These are phyloP conservation scores for Laspeyria flexula DNA, from an alignment of 2,888 invertebrate genomes.

Conservation along the genomic window DNA sequence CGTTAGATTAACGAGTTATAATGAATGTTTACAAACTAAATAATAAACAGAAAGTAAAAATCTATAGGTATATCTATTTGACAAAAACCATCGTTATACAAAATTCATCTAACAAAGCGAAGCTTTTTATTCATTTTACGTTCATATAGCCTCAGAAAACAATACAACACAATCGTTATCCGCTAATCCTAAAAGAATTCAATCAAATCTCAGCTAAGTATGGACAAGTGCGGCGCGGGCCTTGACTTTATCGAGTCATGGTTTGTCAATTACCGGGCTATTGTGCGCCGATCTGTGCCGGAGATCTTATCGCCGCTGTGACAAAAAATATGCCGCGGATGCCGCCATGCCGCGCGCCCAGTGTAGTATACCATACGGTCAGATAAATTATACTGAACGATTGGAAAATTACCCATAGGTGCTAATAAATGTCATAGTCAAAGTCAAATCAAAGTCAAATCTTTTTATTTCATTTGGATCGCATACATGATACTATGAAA, in stretches of 20 bases:
- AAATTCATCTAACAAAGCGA: no score
- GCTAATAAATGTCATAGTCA: not conserved
- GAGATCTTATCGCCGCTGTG: slow-evolving; percentile 70
- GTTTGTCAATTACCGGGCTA: slow-evolving; percentile 79
- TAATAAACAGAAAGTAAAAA: no score
- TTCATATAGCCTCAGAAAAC: not conserved
- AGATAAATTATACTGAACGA: slow-evolving; percentile 7
- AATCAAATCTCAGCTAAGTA: slow-evolving; percentile 47
- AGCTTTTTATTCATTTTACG: no score
- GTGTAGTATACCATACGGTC: slow-evolving; percentile 30
- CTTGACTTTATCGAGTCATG: slow-evolving; percentile 82
- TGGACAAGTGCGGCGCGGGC: slow-evolving; percentile 58
- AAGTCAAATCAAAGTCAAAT: no score
- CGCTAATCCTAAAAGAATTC: slow-evolving; percentile 40
- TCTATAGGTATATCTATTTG: no score
- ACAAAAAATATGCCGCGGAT: slow-evolving; percentile 64
- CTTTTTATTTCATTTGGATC: no score
- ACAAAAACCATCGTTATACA: no score
- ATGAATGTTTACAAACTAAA: no score
- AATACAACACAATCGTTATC: slow-evolving; percentile 20
- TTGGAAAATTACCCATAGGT: no score
- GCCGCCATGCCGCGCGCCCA: slow-evolving; percentile 24
- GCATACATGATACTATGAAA: no score
- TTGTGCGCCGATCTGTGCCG: slow-evolving; percentile 65
- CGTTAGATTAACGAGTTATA: no score